A percentile compares a stretch with the other conserved stretches of the same genome.
phyloP scores from a whole-genome alignment of 2,888 invertebrate genomes.

The Apotomis betuletana region DNA sequence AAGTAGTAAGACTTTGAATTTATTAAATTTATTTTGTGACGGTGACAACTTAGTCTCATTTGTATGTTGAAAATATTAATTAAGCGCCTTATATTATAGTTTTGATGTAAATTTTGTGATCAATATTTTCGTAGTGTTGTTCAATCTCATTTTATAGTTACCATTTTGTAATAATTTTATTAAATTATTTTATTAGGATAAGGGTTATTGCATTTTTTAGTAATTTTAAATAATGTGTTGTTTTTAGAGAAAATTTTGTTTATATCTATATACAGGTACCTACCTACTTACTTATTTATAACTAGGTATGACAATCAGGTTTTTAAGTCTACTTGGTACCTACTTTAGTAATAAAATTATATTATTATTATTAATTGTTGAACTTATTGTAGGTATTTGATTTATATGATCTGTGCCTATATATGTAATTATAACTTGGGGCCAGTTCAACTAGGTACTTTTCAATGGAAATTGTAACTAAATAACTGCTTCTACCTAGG shows the following conservation, averaged over 20 bases:
- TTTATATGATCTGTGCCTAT: too few species aligned
- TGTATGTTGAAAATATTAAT: not conserved
- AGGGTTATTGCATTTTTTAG: conserved; percentile 41
- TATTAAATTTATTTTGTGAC: not conserved
- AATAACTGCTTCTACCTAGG: too few species aligned
- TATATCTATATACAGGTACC: not conserved
- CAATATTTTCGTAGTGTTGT: conserved; percentile 25
- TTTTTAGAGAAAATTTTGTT: not conserved
- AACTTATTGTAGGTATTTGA: too few species aligned
- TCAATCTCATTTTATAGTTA: conserved; percentile 41
- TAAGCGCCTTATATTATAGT: conserved; percentile 13
- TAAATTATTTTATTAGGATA: conserved; percentile 37
- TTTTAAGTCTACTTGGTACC: too few species aligned
- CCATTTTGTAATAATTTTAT: conserved; percentile 35
- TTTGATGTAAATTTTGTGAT: conserved; percentile 36
- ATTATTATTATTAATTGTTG: too few species aligned
- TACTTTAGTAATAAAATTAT: too few species aligned
- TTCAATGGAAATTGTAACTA: too few species aligned
- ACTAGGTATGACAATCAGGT: too few species aligned
- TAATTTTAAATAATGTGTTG: conserved; percentile 25
- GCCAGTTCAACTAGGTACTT: too few species aligned
- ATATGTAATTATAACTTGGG: too few species aligned
- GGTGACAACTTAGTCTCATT: conserved; percentile 7
- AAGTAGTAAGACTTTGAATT: not conserved
- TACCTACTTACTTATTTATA: too few species aligned